Conservation (phyloP, 92 coral and sea anemone genomes). For the Palythoa grandiflora region DNA sequence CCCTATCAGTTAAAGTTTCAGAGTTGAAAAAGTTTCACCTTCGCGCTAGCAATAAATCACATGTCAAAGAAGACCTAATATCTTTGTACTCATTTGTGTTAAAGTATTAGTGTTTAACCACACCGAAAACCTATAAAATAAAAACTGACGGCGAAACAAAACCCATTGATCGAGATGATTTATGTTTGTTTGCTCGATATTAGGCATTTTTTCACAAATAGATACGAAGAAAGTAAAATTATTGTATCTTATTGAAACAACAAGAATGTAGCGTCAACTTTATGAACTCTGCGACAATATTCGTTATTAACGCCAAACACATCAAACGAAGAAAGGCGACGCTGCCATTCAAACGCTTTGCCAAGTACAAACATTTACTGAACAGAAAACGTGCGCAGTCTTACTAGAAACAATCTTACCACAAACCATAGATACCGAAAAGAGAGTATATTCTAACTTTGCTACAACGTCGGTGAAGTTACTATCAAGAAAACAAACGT, state of each 20-base stretch:
- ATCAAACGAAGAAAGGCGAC: constrained; percentile 42
- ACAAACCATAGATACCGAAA: not conserved
- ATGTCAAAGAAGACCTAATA: not conserved
- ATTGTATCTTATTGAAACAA: constrained; percentile 21
- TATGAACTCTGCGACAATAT: constrained; percentile 34
- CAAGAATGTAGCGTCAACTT: constrained; percentile 17
- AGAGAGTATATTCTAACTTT: not conserved
- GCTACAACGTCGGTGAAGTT: not conserved
- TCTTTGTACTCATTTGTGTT: not conserved
- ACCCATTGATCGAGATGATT: not conserved
- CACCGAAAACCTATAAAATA: not conserved
- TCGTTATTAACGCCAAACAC: constrained; percentile 45
- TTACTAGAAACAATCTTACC: not conserved
- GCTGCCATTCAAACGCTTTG: constrained; percentile 38
- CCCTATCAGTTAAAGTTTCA: not conserved
- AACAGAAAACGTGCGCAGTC: constrained; percentile 15
- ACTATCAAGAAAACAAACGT: not conserved
- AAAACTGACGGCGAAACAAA: not conserved
- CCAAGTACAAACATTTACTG: constrained; percentile 29
- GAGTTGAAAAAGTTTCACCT: not conserved
- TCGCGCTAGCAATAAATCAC: not conserved
- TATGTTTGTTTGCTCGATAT: constrained; percentile 21
- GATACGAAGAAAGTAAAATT: constrained; percentile 11
- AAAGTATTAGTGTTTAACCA: not conserved
- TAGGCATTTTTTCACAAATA: constrained; percentile 23